A percentile compares a stretch with the other conserved stretches of the same genome.
These are phyloP conservation scores for Sweltsa coloradensis DNA, from an alignment of 1,140 invertebrate genomes.

Conservation along the genomic window DNA sequence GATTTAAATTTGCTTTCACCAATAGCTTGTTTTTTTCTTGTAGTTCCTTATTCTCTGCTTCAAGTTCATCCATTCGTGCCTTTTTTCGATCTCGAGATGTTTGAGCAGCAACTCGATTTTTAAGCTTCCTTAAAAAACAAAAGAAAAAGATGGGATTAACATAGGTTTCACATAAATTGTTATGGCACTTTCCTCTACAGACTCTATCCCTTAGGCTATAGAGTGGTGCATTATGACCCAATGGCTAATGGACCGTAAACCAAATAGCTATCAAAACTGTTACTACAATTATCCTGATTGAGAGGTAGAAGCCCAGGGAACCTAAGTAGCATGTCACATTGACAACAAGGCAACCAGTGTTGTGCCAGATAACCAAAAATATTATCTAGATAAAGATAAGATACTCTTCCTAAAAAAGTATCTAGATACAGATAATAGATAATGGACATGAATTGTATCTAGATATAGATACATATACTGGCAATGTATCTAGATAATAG, in stretches of 20 bases:
- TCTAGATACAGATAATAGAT: too few relatives aligned
- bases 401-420: too few relatives aligned
- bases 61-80: slow-evolving; percentile 78
- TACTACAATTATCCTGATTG: neutral
- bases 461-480: too few relatives aligned
- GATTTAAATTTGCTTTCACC: slow-evolving; percentile 45
- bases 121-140: slow-evolving; percentile 67
- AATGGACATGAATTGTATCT: too few relatives aligned
- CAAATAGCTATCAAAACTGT: neutral
- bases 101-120: slow-evolving; percentile 95
- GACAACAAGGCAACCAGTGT: too few relatives aligned
- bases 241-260: neutral
- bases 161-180: neutral
- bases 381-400: too few relatives aligned
- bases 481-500: too few relatives aligned
- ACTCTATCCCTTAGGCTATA: neutral
- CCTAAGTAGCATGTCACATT: neutral
- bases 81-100: slow-evolving; percentile 95
- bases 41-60: slow-evolving; percentile 52
- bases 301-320: neutral
- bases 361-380: too few relatives aligned
- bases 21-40: slow-evolving; percentile 48
- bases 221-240: too few relatives aligned
- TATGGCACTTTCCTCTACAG: neutral
- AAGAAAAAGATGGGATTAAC: neutral